Conservation (phyloP, 1,140 invertebrate genomes). For the Fopius arisanus region DNA sequence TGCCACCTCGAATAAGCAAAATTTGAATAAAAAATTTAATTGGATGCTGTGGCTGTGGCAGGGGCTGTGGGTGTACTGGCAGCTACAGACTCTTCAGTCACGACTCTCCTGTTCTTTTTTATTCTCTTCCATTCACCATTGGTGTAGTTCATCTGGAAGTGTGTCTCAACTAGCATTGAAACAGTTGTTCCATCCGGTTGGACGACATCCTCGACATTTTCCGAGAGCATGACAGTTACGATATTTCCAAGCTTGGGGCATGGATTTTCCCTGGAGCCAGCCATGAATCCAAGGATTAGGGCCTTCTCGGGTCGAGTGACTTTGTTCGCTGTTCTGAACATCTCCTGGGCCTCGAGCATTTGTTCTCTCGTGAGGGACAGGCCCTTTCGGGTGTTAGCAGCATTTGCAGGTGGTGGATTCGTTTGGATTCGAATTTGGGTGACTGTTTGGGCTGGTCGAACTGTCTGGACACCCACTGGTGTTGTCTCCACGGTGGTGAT, state of each 20-base stretch:
- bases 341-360: slow-evolving; percentile 96
- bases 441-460: slow-evolving; percentile 63
- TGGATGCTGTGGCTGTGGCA: slow-evolving; percentile 55
- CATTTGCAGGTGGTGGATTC: slow-evolving; percentile 61
- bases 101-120: slow-evolving; percentile 79
- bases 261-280: slow-evolving; percentile 93
- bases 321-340: slow-evolving; percentile 95
- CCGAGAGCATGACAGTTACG: slow-evolving; percentile 90
- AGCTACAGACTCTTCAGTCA: slow-evolving; percentile 62
- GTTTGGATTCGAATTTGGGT: slow-evolving; percentile 69
- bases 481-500: slow-evolving; percentile 50
- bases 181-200: slow-evolving; percentile 78
- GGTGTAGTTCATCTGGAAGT: slow-evolving; percentile 97
- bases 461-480: slow-evolving; percentile 58
- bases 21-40: slow-evolving; percentile 40
- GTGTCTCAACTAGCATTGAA: slow-evolving; percentile 85
- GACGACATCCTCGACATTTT: slow-evolving; percentile 82
- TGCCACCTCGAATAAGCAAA: too few species aligned
- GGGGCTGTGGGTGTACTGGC: slow-evolving; percentile 41
- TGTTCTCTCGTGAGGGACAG: slow-evolving; percentile 90
- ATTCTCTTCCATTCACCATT: slow-evolving; percentile 94
- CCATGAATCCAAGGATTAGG: slow-evolving; percentile 97
- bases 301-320: slow-evolving; percentile 96
- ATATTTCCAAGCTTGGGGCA: slow-evolving; percentile 93
- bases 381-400: slow-evolving; percentile 71